phyloP scores from a whole-genome alignment of 1,140 invertebrate genomes.

The Ruditapes philippinarum region DNA sequence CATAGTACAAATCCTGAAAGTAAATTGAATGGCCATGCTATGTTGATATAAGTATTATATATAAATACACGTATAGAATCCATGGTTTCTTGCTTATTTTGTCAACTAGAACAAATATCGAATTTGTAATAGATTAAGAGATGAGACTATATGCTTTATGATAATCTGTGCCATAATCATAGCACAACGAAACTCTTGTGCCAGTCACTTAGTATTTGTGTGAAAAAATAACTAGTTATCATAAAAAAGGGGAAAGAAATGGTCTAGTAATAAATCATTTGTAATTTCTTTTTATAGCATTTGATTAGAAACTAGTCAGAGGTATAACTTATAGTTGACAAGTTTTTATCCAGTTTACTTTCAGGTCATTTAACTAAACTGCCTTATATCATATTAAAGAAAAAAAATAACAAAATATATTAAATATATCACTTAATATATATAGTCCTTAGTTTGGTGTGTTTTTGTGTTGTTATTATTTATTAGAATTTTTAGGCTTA shows the following conservation, averaged over 20 bases:
- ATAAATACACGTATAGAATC: background rate
- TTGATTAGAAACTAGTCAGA: no score
- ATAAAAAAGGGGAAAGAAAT: no score
- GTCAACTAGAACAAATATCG: no score
- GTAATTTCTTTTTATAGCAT: no score
- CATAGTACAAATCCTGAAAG: background rate
- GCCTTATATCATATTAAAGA: constrained; percentile 35
- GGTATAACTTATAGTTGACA: background rate
- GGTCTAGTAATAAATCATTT: no score
- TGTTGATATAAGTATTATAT: background rate
- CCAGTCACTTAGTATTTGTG: no score
- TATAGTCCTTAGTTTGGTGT: constrained; percentile 67
- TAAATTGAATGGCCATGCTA: background rate
- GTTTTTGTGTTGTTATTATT: constrained; percentile 70
- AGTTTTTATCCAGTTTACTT: background rate
- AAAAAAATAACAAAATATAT: constrained; percentile 31
- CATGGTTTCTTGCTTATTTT: no score
- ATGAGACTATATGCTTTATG: no score
- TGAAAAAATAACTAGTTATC: no score
- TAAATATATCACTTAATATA: constrained; percentile 50
- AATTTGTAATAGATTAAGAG: no score
- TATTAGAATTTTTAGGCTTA: constrained; percentile 63
- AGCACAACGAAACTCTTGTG: no score
- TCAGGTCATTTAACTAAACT: constrained; percentile 8
- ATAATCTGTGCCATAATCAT: no score